phyloP scores from a whole-genome alignment of 2,113 vertebrate genomes.

The Lipophrys pholis region DNA sequence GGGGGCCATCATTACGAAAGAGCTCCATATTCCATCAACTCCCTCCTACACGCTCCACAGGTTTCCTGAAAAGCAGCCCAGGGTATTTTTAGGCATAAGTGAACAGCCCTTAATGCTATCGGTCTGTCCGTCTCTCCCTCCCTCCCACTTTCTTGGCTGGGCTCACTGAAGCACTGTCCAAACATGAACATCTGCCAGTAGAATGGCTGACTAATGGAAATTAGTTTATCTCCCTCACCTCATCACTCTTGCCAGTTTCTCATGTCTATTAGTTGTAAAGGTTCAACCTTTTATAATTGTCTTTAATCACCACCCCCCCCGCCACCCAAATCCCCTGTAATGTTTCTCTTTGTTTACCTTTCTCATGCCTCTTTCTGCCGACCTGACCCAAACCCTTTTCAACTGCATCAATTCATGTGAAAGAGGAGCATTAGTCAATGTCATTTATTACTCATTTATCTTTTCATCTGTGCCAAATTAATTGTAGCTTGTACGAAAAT shows the following conservation, averaged over 20 bases:
- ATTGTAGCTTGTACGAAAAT: no score
- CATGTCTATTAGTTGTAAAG: constrained; percentile 37
- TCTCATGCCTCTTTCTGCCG: constrained; percentile 39
- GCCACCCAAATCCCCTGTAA: constrained; percentile 2
- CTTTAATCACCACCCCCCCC: not conserved
- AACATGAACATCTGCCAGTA: constrained; percentile 55
- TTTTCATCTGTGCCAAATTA: no score
- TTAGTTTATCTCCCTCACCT: constrained; percentile 46
- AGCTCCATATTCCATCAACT: constrained; percentile 30
- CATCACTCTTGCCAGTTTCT: constrained; percentile 37
- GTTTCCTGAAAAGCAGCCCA: constrained; percentile 65
- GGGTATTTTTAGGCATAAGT: constrained; percentile 58
- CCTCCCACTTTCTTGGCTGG: constrained; percentile 32
- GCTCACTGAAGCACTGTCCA: constrained; percentile 27
- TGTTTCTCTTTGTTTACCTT: constrained; percentile 63
- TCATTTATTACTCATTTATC: not conserved
- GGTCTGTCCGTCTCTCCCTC: constrained; percentile 18
- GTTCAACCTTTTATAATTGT: constrained; percentile 14
- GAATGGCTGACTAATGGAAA: constrained; percentile 51
- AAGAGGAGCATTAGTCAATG: constrained; percentile 19
- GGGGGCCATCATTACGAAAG: constrained; percentile 9
- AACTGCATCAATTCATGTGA: constrained; percentile 30
- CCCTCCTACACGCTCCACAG: constrained; percentile 57
- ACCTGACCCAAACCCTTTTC: constrained; percentile 49
- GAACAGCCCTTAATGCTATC: constrained; percentile 34